Evolutionary conservation across 1,140 invertebrate genomes (phyloP), one percentile per base, ranked within the genome.

Genomic region (Drosophila watanabei): DNA sequence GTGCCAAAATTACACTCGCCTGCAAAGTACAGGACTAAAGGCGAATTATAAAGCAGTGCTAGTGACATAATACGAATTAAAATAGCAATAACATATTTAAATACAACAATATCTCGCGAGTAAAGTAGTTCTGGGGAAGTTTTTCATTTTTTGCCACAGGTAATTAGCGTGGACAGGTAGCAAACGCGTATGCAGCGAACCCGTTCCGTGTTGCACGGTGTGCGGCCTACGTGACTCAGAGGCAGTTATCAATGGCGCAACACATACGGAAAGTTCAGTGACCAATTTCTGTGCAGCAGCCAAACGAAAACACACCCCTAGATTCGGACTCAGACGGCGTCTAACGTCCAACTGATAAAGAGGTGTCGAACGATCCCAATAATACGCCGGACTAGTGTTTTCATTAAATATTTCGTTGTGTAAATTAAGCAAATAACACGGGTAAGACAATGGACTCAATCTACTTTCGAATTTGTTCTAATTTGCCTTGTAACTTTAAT

Each of bases 201-300:
- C 71, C 62, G 60, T 61, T 48, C 48, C 72, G 28, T 87, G 86
- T 90, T 90, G 86, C 79, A 90, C 79, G 80, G 75, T 80, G 66
- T 77, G 57, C 75, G 86, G 90, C 90, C 90, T 92, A 92, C 90
- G 90, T 92, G 90, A 92, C 90, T 92, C 90, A 91, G 83, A 92
- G 73, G 56, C 82, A 82, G 72, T 87, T 92, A 90, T 90, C 90
- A 92, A 92, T 92, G 90, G 90, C 91, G 86, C 86, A 84, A 83
- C 85, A 79, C 51, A 83, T 48, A 75, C 66, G 77, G 41, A 71
- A 72, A 89, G 85, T 89, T 89, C 85, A 89, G 48, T 89, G 86
- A 89, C 85, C 85, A 89, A 89, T 75, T 75, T 75, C 33, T 64
- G 32, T 73, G 70, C 70, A 75, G 69, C 63, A 79, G 77, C 65